Evolutionary conservation across 1,140 invertebrate genomes (phyloP).

Genomic region (Drosophila dunni): DNA sequence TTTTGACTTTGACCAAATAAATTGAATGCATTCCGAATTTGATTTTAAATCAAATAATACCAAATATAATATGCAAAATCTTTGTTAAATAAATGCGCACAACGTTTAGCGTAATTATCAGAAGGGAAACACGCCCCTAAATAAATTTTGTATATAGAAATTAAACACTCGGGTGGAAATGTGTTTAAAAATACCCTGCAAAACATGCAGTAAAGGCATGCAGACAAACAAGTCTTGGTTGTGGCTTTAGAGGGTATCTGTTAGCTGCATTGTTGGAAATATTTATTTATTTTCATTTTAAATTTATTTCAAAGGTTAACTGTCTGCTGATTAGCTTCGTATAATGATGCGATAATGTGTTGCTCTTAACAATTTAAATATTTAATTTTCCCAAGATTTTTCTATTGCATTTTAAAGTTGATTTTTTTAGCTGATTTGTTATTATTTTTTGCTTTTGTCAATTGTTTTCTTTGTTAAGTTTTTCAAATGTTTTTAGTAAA

Average conservation of each 20-base stretch:
- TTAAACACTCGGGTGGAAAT: background rate
- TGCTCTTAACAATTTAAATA: constrained; percentile 15
- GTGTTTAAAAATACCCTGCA: constrained; percentile 2
- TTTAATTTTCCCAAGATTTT: constrained; percentile 27
- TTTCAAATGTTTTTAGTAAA: background rate
- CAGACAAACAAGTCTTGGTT: background rate
- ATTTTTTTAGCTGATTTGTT: too few relatives aligned
- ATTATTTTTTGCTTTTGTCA: too few relatives aligned
- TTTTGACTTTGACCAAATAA: constrained; percentile 32
- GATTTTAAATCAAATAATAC: constrained; percentile 54
- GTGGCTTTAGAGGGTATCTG: background rate
- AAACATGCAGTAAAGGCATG: background rate
- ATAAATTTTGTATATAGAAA: constrained; percentile 7
- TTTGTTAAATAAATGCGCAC: constrained; percentile 74
- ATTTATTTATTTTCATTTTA: background rate
- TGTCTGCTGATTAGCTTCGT: constrained; percentile 48
- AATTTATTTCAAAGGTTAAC: constrained; percentile 65
- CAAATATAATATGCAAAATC: constrained; percentile 69
- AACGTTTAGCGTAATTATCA: constrained; percentile 78
- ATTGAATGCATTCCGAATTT: constrained; percentile 30
- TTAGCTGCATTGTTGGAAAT: background rate
- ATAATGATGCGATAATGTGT: constrained; percentile 54
- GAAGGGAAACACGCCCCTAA: constrained; percentile 32
- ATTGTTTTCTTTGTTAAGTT: too few relatives aligned
- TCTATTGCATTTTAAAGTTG: background rate